These are phyloP conservation scores for Cosmopolites sordidus DNA, from an alignment of 2,888 invertebrate species.

Conservation along the genomic window DNA sequence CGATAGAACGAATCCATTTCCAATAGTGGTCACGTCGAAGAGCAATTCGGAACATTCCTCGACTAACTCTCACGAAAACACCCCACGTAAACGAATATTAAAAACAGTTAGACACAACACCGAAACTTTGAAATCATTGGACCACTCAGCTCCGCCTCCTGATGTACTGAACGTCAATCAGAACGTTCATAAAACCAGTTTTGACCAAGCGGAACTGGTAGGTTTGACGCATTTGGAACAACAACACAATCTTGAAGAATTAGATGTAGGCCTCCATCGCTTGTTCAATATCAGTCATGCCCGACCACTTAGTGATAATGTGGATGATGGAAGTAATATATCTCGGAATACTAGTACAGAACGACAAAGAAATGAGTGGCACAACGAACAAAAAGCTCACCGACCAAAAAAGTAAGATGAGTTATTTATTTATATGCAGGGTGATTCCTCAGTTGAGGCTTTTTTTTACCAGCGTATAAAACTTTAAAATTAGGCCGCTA, in stretches of 20 bases:
- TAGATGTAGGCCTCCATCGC: conserved; percentile 18
- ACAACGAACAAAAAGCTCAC: conserved; percentile 5
- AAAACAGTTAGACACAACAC: neutral
- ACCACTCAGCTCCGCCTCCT: conserved; percentile 45
- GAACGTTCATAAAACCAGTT: conserved; percentile 32
- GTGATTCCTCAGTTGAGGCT: too few relatives aligned
- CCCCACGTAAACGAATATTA: conserved; percentile 30
- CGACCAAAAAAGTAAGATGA: conserved; percentile 18
- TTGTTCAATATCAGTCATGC: conserved; percentile 8
- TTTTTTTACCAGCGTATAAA: too few relatives aligned
- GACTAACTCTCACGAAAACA: conserved; percentile 40
- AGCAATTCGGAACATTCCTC: conserved; percentile 41
- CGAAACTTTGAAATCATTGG: neutral
- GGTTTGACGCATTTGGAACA: conserved; percentile 4
- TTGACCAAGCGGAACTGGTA: conserved; percentile 6
- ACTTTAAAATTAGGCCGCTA: too few relatives aligned
- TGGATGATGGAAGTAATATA: conserved; percentile 7
- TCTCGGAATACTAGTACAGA: neutral
- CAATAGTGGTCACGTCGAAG: conserved; percentile 32
- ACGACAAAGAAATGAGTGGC: conserved; percentile 39
- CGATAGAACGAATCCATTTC: conserved; percentile 48
- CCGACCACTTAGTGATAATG: conserved; percentile 1
- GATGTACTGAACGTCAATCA: conserved; percentile 57
- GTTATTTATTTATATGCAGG: neutral
- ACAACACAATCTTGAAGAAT: conserved; percentile 11